Evolutionary conservation across 2,113 vertebrate species (phyloP), one percentile per base, ranked within the genome.

Genomic region (Tachycineta bicolor): DNA sequence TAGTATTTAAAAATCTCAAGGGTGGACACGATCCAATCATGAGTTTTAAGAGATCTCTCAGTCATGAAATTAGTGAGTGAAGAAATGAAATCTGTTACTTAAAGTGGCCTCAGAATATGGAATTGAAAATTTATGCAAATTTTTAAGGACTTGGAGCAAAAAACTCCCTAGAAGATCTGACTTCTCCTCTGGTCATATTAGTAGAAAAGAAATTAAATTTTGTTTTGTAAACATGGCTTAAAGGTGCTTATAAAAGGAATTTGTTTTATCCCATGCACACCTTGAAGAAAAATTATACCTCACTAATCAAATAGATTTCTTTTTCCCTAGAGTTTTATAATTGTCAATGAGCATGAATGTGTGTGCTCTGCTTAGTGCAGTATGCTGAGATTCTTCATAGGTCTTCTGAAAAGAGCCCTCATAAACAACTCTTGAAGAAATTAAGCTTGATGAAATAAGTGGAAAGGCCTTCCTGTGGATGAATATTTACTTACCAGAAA

Each of bases 391-490:
- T 91, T 74, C 47, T 89, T 94, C 52, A 37, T 60, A 89, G 52
- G 53, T 68, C 69, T 89, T 76, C 71, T 91, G 43, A 89, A 84
- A 94, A 89, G 77, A 71, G 28, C 49, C 41, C 69, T 96, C 79
- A 43, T 68, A 84, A 93, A 89, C 60, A 91, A 46, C 84, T 87
- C 90, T 94, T 94, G 65, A 93, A 91, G 79, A 92, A 95, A 96
- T 94, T 96, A 95, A 83, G 34, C 79, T 96, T 94, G 96, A 93
- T 96, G 85, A 93, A 90, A 26, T 89, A 90, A 63, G 83, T 90
- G 68, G 63, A 76, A 88, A 76, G 46, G 41, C 76, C 53, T 93
- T 96, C 63, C 83, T 77, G 75, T 60, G 19, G 56, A 34, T 84
- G 56, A 87, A 83, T 68, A 63, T 46, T 89, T 91, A 53, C 68